A percentile compares a stretch with the other conserved stretches of the same genome.
phyloP scores from a whole-genome alignment of 2,113 vertebrate genomes.

The Phrynosoma platyrhinos region DNA sequence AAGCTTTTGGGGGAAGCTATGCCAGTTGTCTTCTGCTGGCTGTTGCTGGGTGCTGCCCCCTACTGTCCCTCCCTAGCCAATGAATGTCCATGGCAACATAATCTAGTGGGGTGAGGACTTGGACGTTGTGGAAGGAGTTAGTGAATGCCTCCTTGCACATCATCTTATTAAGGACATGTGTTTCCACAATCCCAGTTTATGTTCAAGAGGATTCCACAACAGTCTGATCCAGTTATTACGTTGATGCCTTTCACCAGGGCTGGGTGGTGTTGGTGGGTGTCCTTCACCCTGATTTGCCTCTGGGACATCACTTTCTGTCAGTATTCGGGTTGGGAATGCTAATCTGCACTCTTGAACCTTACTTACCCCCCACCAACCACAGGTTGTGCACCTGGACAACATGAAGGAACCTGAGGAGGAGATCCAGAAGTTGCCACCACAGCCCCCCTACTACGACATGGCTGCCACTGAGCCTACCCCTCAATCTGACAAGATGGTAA shows the following conservation, averaged over 20 bases:
- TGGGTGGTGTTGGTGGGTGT: too few species aligned
- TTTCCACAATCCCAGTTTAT: too few species aligned
- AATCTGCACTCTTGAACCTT: constrained; percentile 7
- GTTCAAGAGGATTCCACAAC: too few species aligned
- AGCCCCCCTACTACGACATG: constrained; percentile 90
- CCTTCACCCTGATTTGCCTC: neutral
- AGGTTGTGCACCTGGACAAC: constrained; percentile 88
- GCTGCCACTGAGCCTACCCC: constrained; percentile 82
- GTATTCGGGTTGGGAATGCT: rapidly evolving
- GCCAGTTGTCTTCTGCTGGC: too few species aligned
- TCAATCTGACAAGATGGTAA: constrained; percentile 88
- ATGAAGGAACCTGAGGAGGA: constrained; percentile 83
- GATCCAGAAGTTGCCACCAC: constrained; percentile 84
- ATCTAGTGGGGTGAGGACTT: too few species aligned
- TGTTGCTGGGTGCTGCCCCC: too few species aligned
- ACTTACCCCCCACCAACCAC: constrained; percentile 1
- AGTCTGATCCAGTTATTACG: neutral
- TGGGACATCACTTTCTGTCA: neutral
- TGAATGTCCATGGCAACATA: too few species aligned
- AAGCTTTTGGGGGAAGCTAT: too few species aligned
- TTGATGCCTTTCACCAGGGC: neutral
- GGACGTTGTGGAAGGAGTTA: too few species aligned
- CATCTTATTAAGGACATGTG: too few species aligned
- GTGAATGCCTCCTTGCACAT: too few species aligned
- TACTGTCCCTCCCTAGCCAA: too few species aligned